Base-by-base conservation (phyloP, 2,888 invertebrate genomes). In the Microchrysa polita region DNA sequence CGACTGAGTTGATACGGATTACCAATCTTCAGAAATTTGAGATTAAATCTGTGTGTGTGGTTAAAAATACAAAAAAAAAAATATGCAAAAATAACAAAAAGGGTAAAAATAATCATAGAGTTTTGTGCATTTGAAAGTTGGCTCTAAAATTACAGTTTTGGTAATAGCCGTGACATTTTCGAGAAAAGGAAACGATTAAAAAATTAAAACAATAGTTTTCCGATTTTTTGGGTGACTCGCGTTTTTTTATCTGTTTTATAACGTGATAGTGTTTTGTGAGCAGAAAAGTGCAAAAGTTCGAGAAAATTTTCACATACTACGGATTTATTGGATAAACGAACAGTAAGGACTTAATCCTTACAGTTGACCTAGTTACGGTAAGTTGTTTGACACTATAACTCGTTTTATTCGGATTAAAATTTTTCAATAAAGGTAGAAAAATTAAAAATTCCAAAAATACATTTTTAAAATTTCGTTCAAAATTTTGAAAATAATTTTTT, bases 301-400 rank as follows among this genome's bases (percentile, higher is more conserved):
- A 61, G 12, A 27, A 40, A 61, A 5, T 7, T 40, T 61, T 34
- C 14, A 16, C 23, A 40, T 40, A n/a, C 23, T 22, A 9, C 61
- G 61, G 61, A 61, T 61, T 61, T 61, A 40, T 61, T 61, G 61
- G 61, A 61, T 61, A 61, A 48, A n/a, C 48, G 48, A n/a, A 48
- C 5, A 2, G 16, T 48, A 48, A 48, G 48, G 48, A 7, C 27
- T 34, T 5, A 34, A 34, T 34, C 27, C 27, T 34, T 34, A 34
- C 7, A 34, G 27, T 7, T 7, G 27, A 48, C 14, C 48, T 48
- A 48, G 16, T n/a, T n/a, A 48, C 48, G 48, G 48, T 48, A 48
- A 48, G 48, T n/a, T 2, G 16, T 48, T 34, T 34, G 7, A 34
- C 27, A 34, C 27, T 34, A 7, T n/a, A n/a, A 42, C 12, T 42